Percentiles rank a stretch among this genome's conserved stretches.
phyloP scores from a whole-genome alignment of 2,888 invertebrate species.

The Dasysyrphus albostriatus region DNA sequence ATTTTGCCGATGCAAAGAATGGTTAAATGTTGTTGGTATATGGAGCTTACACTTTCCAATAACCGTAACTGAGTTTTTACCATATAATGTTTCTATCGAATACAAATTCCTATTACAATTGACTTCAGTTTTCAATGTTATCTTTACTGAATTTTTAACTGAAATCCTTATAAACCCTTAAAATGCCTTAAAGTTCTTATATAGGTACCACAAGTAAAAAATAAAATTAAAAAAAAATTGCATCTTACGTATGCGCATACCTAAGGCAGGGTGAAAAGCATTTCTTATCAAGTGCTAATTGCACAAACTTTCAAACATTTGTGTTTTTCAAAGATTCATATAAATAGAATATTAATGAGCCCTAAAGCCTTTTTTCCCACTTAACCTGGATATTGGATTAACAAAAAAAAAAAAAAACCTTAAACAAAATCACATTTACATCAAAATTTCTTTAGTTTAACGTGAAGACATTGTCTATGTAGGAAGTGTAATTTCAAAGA shows the following conservation, averaged over 20 bases:
- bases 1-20: not conserved
- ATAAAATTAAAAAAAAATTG: not conserved
- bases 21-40: not conserved
- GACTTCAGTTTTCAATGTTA: not conserved
- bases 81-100: not conserved
- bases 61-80: not conserved
- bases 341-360: slow-evolving; percentile 22
- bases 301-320: slow-evolving; percentile 25
- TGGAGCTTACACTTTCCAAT: not conserved
- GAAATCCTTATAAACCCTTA: not conserved
- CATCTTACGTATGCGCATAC: slow-evolving; percentile 25
- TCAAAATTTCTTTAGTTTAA: not conserved
- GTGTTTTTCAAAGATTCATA: not conserved
- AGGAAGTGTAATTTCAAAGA: not conserved
- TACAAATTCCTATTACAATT: not conserved
- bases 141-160: not conserved
- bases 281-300: slow-evolving; percentile 10
- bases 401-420: not conserved
- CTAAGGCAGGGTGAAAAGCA: not conserved
- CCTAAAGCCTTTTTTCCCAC: slow-evolving; percentile 15
- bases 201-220: not conserved
- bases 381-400: slow-evolving; percentile 7
- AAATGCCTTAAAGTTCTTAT: not conserved
- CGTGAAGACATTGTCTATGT: not conserved
- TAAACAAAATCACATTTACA: not conserved